A percentile compares a stretch with the other conserved stretches of the same genome.
Evolutionary conservation across 2,797 vertebrate species (phyloP).

Genomic region (Menidia menidia): DNA sequence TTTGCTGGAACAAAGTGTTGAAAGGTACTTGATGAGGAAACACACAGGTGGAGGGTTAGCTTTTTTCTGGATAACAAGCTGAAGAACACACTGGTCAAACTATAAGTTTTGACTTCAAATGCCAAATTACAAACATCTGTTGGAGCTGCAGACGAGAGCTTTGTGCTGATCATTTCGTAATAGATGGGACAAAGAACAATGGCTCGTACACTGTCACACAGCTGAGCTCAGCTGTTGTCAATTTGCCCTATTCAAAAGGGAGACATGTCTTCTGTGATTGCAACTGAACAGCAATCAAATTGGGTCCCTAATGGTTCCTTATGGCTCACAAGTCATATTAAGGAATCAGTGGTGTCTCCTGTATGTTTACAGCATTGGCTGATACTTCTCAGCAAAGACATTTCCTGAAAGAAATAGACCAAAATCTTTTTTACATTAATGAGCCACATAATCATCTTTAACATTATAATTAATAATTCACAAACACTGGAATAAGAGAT

Average conservation of each 20-base stretch:
- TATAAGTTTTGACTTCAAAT: not conserved
- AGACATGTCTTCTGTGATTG: not conserved
- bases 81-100: not conserved
- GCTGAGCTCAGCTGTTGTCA: not conserved
- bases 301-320: not conserved
- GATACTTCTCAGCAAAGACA: not conserved
- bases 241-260: not conserved
- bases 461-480: not conserved
- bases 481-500: too few species aligned
- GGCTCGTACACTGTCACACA: not conserved
- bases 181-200: not conserved
- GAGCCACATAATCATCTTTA: not conserved
- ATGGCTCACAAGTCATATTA: too few species aligned
- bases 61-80: not conserved
- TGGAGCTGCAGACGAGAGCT: not conserved
- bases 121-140: not conserved
- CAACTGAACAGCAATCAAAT: not conserved
- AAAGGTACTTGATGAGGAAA: not conserved
- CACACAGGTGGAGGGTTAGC: slow-evolving; percentile 1
- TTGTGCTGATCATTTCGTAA: not conserved
- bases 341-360: not conserved
- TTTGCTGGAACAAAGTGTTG: slow-evolving; percentile 9
- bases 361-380: not conserved
- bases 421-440: not conserved
- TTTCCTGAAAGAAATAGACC: not conserved